A percentile compares a stretch with the other conserved stretches of the same genome.
Conservation (phyloP, 2,113 vertebrate genomes). For the Engystomops pustulosus region DNA sequence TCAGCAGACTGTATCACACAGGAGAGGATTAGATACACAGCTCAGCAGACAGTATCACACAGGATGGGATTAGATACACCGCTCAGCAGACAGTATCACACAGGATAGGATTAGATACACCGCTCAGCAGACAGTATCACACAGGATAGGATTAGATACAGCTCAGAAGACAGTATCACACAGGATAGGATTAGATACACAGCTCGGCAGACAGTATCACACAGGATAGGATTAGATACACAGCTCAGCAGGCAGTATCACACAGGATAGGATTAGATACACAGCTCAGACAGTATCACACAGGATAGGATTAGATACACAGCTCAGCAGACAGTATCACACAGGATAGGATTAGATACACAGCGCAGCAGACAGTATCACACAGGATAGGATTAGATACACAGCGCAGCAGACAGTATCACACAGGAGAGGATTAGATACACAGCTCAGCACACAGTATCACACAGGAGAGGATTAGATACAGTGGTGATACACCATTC, state of each 20-base stretch:
- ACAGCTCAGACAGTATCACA: no score
- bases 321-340: no score
- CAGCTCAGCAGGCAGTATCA: background rate
- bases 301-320: no score
- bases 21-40: background rate
- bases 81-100: background rate
- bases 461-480: background rate
- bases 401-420: no score
- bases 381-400: no score
- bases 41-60: background rate
- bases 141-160: constrained; percentile 2
- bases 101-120: background rate
- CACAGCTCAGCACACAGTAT: no score
- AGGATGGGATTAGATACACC: background rate
- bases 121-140: background rate
- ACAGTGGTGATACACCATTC: no score
- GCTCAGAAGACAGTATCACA: background rate
- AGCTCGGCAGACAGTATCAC: background rate
- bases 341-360: no score
- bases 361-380: no score
- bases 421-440: no score
- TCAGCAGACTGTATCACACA: background rate
- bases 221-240: background rate
- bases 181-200: background rate
- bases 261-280: no score